Percentiles rank a stretch among this genome's conserved stretches.
phyloP scores from a whole-genome alignment of 2,888 invertebrate species.

The Leptodirus hochenwartii region DNA sequence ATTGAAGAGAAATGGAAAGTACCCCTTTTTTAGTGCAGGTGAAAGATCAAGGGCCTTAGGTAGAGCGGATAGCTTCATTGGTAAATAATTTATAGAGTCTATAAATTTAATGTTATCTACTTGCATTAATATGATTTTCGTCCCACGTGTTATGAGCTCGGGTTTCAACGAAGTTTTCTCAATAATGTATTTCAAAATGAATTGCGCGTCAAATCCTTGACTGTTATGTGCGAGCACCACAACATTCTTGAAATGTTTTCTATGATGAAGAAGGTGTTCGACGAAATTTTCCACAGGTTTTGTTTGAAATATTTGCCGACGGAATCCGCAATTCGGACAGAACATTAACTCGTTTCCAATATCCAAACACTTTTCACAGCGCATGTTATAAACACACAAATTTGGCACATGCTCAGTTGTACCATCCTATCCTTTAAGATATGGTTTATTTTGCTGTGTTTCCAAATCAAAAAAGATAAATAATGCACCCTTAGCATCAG shows the following conservation, averaged over 20 bases:
- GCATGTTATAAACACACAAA: conserved; percentile 9
- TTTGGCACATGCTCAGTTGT: conserved; percentile 11
- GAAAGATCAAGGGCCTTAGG: conserved; percentile 16
- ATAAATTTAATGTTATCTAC: conserved; percentile 13
- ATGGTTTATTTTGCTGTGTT: conserved; percentile 8
- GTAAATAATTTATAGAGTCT: conserved; percentile 17
- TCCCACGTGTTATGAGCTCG: conserved; percentile 11
- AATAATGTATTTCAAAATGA: conserved; percentile 9
- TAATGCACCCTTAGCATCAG: too few species aligned
- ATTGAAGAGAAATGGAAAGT: conserved; percentile 17
- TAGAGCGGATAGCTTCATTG: conserved; percentile 14
- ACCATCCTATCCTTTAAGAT: too few species aligned
- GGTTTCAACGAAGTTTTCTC: conserved; percentile 9
- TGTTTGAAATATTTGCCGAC: background rate
- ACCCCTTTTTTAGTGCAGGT: conserved; percentile 12
- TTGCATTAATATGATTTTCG: conserved; percentile 9
- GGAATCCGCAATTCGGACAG: too few species aligned
- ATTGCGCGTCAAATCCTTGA: conserved; percentile 10
- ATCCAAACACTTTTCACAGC: conserved; percentile 6
- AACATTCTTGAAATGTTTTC: conserved; percentile 7
- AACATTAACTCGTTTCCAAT: too few species aligned
- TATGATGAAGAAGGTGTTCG: conserved; percentile 1
- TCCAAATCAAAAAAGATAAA: conserved; percentile 13
- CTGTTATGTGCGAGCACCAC: conserved; percentile 10
- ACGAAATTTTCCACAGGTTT: conserved; percentile 6